Evolutionary conservation across 2,888 invertebrate species (phyloP).

Genomic region (Tenthredo amoena): DNA sequence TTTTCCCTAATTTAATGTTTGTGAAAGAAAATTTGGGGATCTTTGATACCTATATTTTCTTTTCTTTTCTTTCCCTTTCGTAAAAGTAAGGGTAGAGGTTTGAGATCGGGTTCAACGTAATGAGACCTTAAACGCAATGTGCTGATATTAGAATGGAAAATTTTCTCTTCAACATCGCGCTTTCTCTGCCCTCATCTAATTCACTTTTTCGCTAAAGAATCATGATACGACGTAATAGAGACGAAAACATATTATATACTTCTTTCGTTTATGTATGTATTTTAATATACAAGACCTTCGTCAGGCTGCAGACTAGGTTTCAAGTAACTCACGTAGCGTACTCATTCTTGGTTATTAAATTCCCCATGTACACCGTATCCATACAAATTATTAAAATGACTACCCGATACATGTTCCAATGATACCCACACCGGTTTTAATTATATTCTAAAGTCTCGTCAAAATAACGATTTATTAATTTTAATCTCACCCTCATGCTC

Average conservation of each 20-base stretch:
- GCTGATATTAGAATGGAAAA: neutral
- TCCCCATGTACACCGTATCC: neutral
- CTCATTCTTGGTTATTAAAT: neutral
- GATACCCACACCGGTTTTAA: neutral
- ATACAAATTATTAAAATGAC: neutral
- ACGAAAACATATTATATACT: conserved; percentile 27
- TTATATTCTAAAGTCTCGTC: neutral
- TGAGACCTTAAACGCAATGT: neutral
- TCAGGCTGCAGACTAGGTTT: neutral
- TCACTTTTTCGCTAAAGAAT: neutral
- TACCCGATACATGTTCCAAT: neutral
- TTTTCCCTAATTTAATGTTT: neutral
- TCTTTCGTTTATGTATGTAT: neutral
- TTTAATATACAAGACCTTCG: neutral
- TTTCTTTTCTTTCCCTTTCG: neutral
- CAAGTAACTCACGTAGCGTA: neutral
- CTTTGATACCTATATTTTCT: neutral
- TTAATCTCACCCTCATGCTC: neutral
- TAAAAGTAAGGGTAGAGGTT: neutral
- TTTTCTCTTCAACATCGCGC: neutral
- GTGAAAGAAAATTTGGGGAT: neutral
- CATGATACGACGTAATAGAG: conserved; percentile 20
- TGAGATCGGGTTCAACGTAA: neutral
- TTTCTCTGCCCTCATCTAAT: neutral
- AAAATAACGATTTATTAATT: neutral